Percentiles rank a stretch among this genome's conserved stretches.
Evolutionary conservation across 2,888 invertebrate genomes (phyloP).

Genomic region (Gryllus longicercus): DNA sequence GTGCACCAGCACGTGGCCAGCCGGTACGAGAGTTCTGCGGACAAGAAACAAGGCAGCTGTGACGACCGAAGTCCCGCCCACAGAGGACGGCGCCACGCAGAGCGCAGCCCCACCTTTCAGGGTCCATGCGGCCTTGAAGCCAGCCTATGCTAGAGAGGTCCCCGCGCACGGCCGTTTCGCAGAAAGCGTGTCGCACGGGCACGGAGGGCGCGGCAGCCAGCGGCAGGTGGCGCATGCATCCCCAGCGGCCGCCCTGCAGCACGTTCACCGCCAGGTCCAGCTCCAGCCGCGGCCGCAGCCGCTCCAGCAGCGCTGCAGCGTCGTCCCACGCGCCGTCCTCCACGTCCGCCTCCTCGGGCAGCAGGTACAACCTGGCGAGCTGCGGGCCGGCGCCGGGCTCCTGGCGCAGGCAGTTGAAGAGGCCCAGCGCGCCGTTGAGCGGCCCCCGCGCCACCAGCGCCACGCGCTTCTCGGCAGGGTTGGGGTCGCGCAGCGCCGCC

Average conservation of each 20-base stretch:
- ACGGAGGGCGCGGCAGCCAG: not conserved
- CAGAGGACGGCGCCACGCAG: too few relatives aligned
- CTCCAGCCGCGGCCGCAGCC: constrained; percentile 4
- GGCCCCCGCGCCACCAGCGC: constrained; percentile 65
- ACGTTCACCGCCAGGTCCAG: constrained; percentile 17
- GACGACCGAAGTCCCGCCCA: too few relatives aligned
- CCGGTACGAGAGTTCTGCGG: not conserved
- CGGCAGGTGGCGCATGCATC: constrained; percentile 10
- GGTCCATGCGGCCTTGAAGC: constrained; percentile 64
- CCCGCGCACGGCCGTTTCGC: constrained; percentile 78
- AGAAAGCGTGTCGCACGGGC: constrained; percentile 58
- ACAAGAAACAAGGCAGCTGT: too few relatives aligned
- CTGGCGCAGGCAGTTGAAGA: constrained; percentile 79
- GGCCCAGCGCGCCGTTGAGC: constrained; percentile 78
- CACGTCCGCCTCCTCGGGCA: too few relatives aligned
- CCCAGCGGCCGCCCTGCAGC: not conserved
- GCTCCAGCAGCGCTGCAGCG: too few relatives aligned
- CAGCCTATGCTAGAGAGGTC: constrained; percentile 80
- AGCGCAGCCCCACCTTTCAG: constrained; percentile 21
- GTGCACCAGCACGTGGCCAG: not conserved
- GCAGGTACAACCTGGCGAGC: too few relatives aligned
- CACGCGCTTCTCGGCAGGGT: constrained; percentile 46
- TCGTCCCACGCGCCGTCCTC: too few relatives aligned
- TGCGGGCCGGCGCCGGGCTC: constrained; percentile 49
- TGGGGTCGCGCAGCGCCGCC: not conserved